Evolutionary conservation across 2,888 invertebrate genomes (phyloP), one percentile per base, ranked within the genome.

Genomic region (Idaea aversata): DNA sequence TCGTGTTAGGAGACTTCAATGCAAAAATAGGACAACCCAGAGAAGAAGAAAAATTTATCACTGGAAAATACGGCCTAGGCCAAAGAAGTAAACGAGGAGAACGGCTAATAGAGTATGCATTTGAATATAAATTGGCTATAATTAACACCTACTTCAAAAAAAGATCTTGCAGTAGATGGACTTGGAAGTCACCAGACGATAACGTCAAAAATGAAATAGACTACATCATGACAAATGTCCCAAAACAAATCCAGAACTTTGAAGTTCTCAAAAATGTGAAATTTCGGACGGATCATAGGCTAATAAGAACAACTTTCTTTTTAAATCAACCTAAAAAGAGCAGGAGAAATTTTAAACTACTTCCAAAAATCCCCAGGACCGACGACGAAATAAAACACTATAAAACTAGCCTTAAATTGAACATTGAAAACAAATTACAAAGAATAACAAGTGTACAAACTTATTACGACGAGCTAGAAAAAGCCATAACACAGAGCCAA

Each of bases 71-170:
- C 15, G 62, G 70, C 5, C 65, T 61, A 7, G 72, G 70, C 0
- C 57, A n/a, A 25, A 62, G 67, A 65, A 72, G 66, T 25, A 4
- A 36, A 5, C 68, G 72, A 70, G 69, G 69, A 1, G n/a, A 68
- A 16, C 13, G 10, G 16, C 25, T 70, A 36, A 15, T 68, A 38
- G 58, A 72, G 57, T 68, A 65, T 59, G 67, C 70, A 6, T 34
- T 61, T 1, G 67, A 70, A 61, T 58, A 74, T 38, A 69, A 64
- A 58, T 35, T 72, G 13, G 59, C 68, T 10, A 65, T 73, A 15
- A 67, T 70, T 4, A 71, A 71, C 34, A 70, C 69, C 6, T 61
- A 63, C 2, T 71, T 70, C n/a, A 70, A 70, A 47, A 71, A 67
- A 65, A 70, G 59, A 10, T 3, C 6, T 15, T 66, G 59, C 15